phyloP scores from a whole-genome alignment of 2,113 vertebrate species.

The Calidris pygmaea region DNA sequence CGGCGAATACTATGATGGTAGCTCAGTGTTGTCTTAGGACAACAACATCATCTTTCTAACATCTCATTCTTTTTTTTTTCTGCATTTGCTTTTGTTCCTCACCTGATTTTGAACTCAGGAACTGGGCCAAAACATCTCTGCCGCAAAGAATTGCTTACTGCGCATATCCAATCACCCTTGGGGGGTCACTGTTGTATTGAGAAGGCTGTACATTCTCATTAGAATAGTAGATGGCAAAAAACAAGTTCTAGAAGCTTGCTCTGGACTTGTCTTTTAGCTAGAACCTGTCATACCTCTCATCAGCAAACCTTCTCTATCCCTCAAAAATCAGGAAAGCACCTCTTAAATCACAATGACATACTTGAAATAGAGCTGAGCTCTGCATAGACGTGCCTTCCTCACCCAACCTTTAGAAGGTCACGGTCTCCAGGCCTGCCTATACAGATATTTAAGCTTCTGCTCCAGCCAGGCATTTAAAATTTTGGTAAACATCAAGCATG shows the following conservation, averaged over 20 bases:
- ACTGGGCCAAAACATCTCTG: constrained; percentile 62
- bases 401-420: not conserved
- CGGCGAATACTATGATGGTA: constrained; percentile 55
- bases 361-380: not conserved
- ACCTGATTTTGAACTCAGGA: constrained; percentile 26
- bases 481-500: not conserved
- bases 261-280: not conserved
- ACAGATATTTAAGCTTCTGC: not conserved
- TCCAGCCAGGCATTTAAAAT: not conserved
- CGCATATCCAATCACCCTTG: not conserved
- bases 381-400: not conserved
- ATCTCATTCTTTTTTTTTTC: not conserved
- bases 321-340: not conserved
- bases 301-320: not conserved
- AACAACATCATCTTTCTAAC: constrained; percentile 32
- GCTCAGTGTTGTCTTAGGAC: constrained; percentile 23
- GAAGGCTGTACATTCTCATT: not conserved
- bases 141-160: constrained; percentile 4
- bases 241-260: not conserved
- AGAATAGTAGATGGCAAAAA: not conserved
- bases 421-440: not conserved
- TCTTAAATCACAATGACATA: not conserved
- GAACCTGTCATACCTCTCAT: not conserved
- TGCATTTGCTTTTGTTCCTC: constrained; percentile 16
- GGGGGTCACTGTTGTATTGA: not conserved